These are phyloP conservation scores for Monodelphis domestica DNA, from an alignment of 2,797 vertebrate genomes.

Conservation along the genomic window DNA sequence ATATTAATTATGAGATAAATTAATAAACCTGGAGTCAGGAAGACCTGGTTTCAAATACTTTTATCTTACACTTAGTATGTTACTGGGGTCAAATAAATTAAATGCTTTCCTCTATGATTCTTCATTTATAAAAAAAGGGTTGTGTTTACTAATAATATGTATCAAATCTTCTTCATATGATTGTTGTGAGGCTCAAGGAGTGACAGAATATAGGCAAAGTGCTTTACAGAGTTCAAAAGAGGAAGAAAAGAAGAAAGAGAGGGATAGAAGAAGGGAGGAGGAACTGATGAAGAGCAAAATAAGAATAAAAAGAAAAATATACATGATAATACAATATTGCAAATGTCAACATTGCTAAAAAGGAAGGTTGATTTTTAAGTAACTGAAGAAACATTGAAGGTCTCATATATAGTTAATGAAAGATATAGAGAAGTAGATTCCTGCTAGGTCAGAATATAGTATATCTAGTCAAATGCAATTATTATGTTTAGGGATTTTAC, in stretches of 20 bases:
- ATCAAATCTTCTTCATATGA: background rate
- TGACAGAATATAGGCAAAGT: background rate
- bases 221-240: background rate
- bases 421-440: background rate
- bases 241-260: background rate
- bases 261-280: too few relatives aligned
- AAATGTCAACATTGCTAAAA: background rate
- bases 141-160: background rate
- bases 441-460: background rate
- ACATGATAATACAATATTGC: background rate
- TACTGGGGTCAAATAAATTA: background rate
- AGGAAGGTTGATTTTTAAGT: background rate
- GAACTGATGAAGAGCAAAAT: background rate
- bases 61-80: background rate
- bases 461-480: background rate
- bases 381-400: background rate
- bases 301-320: too few relatives aligned
- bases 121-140: background rate
- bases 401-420: background rate
- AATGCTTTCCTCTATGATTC: background rate
- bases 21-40: background rate
- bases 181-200: background rate
- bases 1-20: background rate
- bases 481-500: background rate
- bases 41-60: background rate